Evolutionary conservation across 2,113 vertebrate genomes (phyloP).

Genomic region (Cyanistes caeruleus): DNA sequence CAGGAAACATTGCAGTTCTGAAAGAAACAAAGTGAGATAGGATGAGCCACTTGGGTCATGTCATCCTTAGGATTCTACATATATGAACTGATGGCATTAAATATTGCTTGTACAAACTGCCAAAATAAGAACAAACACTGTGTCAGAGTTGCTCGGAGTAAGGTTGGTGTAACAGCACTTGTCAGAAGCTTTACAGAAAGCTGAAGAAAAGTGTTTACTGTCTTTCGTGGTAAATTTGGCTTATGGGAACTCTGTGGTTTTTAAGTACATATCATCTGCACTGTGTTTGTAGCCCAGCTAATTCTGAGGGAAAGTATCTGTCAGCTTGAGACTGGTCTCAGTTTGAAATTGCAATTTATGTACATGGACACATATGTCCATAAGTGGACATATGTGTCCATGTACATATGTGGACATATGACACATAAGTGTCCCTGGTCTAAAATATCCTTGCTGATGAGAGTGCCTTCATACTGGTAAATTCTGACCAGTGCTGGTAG

Average conservation of each 20-base stretch:
- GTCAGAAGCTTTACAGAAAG: neutral
- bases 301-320: neutral
- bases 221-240: neutral
- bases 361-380: too few species aligned
- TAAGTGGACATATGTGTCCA: too few species aligned
- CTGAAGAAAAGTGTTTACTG: neutral
- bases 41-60: rapidly evolving
- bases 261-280: neutral
- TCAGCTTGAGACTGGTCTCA: neutral
- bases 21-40: neutral
- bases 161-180: neutral
- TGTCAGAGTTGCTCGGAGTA: neutral
- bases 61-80: neutral
- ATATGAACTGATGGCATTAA: neutral
- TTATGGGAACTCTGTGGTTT: neutral
- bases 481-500: neutral
- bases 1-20: neutral
- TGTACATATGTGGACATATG: too few species aligned
- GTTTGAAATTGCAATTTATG: neutral
- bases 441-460: neutral
- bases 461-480: neutral
- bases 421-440: neutral
- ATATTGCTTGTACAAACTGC: neutral
- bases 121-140: neutral
- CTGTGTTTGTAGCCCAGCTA: neutral